Evolutionary conservation across 2,113 vertebrate genomes (phyloP), one percentile per base, ranked within the genome.

Genomic region (Nerophis lumbriciformis): DNA sequence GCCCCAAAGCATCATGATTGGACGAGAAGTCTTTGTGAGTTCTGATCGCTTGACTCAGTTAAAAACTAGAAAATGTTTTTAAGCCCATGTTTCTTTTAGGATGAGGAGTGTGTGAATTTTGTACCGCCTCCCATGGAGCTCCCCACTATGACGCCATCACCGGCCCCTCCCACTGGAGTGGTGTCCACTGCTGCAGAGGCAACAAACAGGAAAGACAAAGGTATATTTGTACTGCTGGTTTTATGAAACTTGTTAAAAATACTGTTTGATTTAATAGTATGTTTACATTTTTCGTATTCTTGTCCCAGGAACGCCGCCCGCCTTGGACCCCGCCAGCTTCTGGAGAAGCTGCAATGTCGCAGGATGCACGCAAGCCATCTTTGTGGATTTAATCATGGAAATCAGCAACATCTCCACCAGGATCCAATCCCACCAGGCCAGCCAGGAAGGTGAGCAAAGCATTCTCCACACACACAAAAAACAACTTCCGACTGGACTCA

Each of bases 341-440:
- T 92, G 90, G 90, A 79, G 48, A 44, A 75, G 55, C 51, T 91
- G 88, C 69, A 88, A 82, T 35, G 36, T 65, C 6, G 78, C 86
- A 0, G 76, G 82, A 4, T 90, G 82, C 38, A 88, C 87, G 0
- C 39, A 84, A 65, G 58, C 54, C 57, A 78, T 92, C 61, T 90
- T 92, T 64, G 44, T 21, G 0, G 65, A 74, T 4, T 84, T 91
- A 35, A 61, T 79, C 0, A 51, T 15, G 0, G 71, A 76, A 48
- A 79, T 92, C 66, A 84, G 16, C 4, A 11, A 39, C 2, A 38
- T 90, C 45, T 85, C 66, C 61, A 54, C 53, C 7, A 84, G 76
- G 63, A 88, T 92, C 59, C 69, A 75, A 73, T 59, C 77, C 0
- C 61, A 74, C 6, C 49, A 68, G 61, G 89, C 90, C 67, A 89